Evolutionary conservation across 2,113 vertebrate species (phyloP).

Genomic region (Eublepharis macularius): DNA sequence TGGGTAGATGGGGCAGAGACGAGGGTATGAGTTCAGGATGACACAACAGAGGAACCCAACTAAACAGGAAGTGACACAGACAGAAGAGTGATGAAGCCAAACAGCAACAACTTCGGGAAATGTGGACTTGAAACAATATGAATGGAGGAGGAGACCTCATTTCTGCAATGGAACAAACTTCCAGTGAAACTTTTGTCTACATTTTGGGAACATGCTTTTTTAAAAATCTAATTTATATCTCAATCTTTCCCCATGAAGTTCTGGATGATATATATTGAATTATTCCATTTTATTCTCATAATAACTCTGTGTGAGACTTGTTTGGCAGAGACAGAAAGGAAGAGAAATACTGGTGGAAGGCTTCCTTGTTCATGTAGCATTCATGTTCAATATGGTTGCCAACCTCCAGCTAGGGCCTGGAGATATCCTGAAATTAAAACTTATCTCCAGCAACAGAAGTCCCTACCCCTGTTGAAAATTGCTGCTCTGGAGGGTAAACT

Average conservation of each 20-base stretch:
- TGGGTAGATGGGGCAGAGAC: not conserved
- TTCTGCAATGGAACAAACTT: not conserved
- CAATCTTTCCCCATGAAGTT: not conserved
- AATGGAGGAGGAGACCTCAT: not conserved
- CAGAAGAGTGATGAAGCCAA: not conserved
- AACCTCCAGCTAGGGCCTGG: too few relatives aligned
- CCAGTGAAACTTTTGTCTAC: not conserved
- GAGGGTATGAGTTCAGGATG: not conserved
- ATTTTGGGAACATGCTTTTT: not conserved
- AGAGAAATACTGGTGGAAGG: not conserved
- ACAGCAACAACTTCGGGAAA: not conserved
- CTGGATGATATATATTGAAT: not conserved
- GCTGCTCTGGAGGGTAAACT: too few relatives aligned
- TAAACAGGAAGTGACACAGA: constrained; percentile 23
- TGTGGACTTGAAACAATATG: not conserved
- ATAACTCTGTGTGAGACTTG: not conserved
- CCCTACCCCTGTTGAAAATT: too few relatives aligned
- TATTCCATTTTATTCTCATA: not conserved
- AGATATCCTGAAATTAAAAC: too few relatives aligned
- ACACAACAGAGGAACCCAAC: constrained; percentile 14
- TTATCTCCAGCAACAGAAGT: too few relatives aligned
- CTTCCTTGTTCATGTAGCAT: too few relatives aligned
- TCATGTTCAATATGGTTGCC: too few relatives aligned
- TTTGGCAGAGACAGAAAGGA: not conserved
- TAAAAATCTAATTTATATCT: not conserved